These are phyloP conservation scores for Boulengerochromis microlepis DNA, from an alignment of 2,113 vertebrate genomes.

Conservation along the genomic window DNA sequence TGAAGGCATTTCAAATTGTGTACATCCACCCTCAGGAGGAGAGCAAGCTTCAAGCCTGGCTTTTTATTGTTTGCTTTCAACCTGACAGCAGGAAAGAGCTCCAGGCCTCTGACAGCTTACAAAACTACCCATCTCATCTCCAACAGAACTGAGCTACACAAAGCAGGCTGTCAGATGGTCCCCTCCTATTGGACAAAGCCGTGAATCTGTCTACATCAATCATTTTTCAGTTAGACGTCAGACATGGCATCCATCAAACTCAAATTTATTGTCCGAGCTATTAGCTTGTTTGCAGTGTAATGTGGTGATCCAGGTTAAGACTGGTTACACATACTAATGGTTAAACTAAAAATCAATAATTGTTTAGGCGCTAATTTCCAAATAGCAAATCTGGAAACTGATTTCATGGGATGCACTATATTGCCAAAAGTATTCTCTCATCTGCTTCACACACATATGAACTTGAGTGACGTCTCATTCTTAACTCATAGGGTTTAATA, in stretches of 20 bases:
- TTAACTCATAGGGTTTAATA: neutral
- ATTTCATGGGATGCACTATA: neutral
- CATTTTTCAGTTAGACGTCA: neutral
- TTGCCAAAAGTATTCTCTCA: neutral
- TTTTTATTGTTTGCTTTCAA: conserved; percentile 9
- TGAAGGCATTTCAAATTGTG: neutral
- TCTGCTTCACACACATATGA: neutral
- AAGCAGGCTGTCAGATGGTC: neutral
- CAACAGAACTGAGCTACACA: neutral
- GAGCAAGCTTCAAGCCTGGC: neutral
- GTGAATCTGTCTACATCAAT: conserved; percentile 3
- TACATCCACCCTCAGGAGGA: neutral
- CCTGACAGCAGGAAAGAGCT: conserved; percentile 16
- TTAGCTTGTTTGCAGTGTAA: neutral
- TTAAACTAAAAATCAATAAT: neutral
- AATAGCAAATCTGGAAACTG: neutral
- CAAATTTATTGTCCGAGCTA: neutral
- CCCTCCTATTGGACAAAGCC: neutral
- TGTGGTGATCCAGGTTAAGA: neutral
- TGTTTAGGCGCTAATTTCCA: fast-evolving
- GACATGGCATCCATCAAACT: neutral
- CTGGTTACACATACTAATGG: neutral
- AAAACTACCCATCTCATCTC: conserved; percentile 13
- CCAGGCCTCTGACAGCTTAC: conserved; percentile 3
- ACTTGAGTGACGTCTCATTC: neutral